Base-by-base conservation (phyloP, 2,113 vertebrate genomes). In the Eclectus roratus region DNA sequence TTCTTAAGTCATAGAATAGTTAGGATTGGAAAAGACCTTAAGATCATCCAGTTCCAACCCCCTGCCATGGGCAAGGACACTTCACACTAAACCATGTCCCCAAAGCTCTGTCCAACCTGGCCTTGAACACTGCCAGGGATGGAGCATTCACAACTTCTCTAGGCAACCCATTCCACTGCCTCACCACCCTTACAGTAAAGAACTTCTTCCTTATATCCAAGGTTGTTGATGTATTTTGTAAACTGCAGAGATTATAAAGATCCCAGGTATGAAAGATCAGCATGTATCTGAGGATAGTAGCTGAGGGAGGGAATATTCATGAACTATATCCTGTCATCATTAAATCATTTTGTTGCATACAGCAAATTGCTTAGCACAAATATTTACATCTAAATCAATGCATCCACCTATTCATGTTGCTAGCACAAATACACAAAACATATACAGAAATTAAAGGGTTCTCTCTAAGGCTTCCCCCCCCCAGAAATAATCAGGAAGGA, bases 351-450 rank as follows among this genome's bases (percentile, higher is more conserved):
- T 8, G 60, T 78, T 85, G 91, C 91, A 88, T 60, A 68, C 25
- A 80, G 85, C 79, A 80, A 86, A 85, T 78, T 68, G 43, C 50
- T 81, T 60, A 93, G 41, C 31, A 52, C n/a, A 96, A 92, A 91
- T 93, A 86, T 95, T 94, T 93, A 85, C 64, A 85, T 50, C 52
- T 74, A 95, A 85, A 91, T 74, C 74, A 88, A 44, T 74, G 47
- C 29, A 76, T 41, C 33, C 61, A 52, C 66, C 85, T 66, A 17
- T 53, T 64, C 46, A 6, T 5, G 20, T 71, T 76, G 35, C 65
- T 39, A 79, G 33, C 18, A 70, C 27, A 71, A 84, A 64, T n/a
- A 61, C 10, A 68, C 56, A 85, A 92, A 89, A 50, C 65, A 37
- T 5, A 63, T 0, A 2, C 17, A 82, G 35, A 55, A 91, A 56